These are phyloP conservation scores for Trachemys scripta DNA, from an alignment of 2,113 vertebrate genomes.

Conservation along the genomic window DNA sequence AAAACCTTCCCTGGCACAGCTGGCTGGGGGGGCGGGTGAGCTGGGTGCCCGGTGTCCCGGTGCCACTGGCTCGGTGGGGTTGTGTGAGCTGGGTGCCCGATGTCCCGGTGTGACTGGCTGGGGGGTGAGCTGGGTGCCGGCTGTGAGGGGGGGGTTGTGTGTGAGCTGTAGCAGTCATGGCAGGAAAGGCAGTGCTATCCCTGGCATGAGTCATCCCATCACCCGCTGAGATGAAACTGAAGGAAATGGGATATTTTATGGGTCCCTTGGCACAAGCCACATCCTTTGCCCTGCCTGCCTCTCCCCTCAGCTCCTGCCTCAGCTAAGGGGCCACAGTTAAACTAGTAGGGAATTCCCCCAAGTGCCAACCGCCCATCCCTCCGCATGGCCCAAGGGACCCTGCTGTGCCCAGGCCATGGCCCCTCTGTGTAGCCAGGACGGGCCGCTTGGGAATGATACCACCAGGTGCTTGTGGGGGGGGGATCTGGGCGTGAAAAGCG, in stretches of 20 bases:
- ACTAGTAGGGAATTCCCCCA: background rate
- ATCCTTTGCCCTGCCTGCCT: background rate
- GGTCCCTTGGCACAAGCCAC: background rate
- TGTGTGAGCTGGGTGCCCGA: too few relatives aligned
- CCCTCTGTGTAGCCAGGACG: fast-evolving
- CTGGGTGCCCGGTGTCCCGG: too few relatives aligned
- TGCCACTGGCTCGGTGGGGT: too few relatives aligned
- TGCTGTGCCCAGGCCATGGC: background rate
- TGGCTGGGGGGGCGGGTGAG: too few relatives aligned
- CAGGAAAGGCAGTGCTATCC: too few relatives aligned
- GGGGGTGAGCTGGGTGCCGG: too few relatives aligned
- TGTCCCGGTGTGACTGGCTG: too few relatives aligned
- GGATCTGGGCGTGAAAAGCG: background rate
- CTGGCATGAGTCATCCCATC: too few relatives aligned
- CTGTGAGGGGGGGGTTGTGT: background rate
- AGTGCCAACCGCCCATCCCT: background rate
- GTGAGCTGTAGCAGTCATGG: background rate
- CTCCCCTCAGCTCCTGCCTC: background rate
- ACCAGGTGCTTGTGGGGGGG: background rate
- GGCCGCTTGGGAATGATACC: background rate
- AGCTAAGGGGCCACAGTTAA: background rate
- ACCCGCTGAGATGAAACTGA: background rate
- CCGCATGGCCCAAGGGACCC: background rate
- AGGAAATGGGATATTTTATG: too few relatives aligned
- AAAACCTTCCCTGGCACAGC: background rate